Conservation (phyloP, 1,140 invertebrate genomes). For the Eumeta japonica region DNA sequence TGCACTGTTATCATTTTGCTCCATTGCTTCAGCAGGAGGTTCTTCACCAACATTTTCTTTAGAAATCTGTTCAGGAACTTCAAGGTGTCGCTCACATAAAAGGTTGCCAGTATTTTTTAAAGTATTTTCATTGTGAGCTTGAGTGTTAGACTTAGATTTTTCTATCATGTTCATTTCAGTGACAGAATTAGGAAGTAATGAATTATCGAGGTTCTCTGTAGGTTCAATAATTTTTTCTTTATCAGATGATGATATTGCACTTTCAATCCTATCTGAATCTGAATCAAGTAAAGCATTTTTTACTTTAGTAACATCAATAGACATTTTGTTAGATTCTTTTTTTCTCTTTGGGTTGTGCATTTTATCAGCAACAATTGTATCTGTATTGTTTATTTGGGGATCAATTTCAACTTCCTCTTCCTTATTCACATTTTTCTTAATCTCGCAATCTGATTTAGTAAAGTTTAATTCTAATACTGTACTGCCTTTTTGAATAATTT, state of each 20-base stretch:
- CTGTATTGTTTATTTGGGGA: conserved; percentile 17
- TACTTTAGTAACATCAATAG: conserved; percentile 8
- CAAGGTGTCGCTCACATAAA: too few species aligned
- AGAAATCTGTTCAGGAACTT: too few species aligned
- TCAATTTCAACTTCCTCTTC: conserved; percentile 5
- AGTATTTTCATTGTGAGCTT: background rate
- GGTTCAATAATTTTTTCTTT: conserved; percentile 4
- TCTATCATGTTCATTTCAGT: background rate
- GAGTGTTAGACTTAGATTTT: background rate
- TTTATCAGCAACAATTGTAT: conserved; percentile 10
- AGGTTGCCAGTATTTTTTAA: too few species aligned
- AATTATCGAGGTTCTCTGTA: conserved; percentile 1
- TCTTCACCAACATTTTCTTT: background rate
- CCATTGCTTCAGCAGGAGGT: background rate
- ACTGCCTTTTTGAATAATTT: conserved; percentile 23
- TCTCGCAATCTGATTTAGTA: conserved; percentile 19
- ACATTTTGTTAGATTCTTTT: conserved; percentile 12
- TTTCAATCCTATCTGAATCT: background rate
- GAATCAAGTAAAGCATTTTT: conserved; percentile 13
- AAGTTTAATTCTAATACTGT: too few species aligned
- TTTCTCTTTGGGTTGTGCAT: conserved; percentile 9
- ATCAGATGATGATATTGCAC: background rate
- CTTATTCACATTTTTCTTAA: conserved; percentile 4
- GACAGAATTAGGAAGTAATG: conserved; percentile 2
- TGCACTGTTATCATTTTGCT: conserved; percentile 6